Evolutionary conservation across 2,113 vertebrate genomes (phyloP).

Genomic region (Nesoenas mayeri): DNA sequence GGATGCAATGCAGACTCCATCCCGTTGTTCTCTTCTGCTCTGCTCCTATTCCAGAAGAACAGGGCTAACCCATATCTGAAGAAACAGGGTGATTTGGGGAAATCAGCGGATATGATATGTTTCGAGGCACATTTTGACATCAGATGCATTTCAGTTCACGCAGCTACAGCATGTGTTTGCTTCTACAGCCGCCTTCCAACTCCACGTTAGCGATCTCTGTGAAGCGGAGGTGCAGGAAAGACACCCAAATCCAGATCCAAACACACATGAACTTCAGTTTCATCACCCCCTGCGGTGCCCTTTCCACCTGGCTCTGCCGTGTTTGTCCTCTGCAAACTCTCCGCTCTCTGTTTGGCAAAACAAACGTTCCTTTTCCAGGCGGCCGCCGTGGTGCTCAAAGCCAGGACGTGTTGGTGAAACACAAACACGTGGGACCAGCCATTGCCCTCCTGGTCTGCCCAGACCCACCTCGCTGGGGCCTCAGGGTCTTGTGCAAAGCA

Average conservation of each 20-base stretch:
- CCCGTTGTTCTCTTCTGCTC: neutral
- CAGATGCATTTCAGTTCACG: neutral
- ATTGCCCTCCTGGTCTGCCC: neutral
- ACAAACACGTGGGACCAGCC: neutral
- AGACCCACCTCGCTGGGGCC: neutral
- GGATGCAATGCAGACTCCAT: neutral
- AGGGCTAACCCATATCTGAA: neutral
- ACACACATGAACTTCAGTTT: neutral
- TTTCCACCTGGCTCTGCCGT: neutral
- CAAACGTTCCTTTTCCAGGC: neutral
- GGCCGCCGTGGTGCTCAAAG: neutral
- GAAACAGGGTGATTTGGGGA: neutral
- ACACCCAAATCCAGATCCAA: neutral
- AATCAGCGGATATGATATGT: accelerated
- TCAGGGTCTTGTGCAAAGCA: neutral
- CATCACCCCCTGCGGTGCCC: neutral
- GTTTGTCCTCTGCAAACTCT: neutral
- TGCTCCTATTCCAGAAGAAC: neutral
- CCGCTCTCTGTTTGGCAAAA: neutral
- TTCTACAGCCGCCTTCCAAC: neutral
- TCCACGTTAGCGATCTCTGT: neutral
- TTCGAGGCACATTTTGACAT: neutral
- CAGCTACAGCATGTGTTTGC: neutral
- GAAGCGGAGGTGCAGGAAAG: neutral
- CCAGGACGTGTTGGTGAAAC: neutral